A percentile compares a stretch with the other conserved stretches of the same genome.
These are phyloP conservation scores for Grapholita molesta DNA, from an alignment of 1,140 invertebrate species.

Conservation along the genomic window DNA sequence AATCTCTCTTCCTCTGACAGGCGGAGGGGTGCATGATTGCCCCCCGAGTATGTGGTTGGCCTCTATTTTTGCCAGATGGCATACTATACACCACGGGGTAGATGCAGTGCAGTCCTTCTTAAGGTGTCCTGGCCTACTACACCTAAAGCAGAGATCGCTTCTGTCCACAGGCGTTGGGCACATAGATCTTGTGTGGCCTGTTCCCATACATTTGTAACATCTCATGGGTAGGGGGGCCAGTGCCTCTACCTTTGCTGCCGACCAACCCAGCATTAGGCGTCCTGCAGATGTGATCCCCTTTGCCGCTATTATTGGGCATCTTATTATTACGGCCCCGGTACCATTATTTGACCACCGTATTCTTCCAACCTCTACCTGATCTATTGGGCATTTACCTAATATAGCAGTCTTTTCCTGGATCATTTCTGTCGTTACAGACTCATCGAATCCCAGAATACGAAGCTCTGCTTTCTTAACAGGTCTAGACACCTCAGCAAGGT, in stretches of 20 bases:
- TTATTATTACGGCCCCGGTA: neutral
- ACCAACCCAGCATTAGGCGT: neutral
- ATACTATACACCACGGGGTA: neutral
- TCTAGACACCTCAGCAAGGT: too few relatives aligned
- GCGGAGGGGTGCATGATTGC: neutral
- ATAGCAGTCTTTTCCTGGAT: too few relatives aligned
- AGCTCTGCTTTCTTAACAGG: too few relatives aligned
- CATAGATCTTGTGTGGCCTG: neutral
- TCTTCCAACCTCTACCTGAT: too few relatives aligned
- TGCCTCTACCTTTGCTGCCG: neutral
- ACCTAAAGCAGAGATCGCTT: neutral
- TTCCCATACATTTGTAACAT: neutral
- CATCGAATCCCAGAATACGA: too few relatives aligned
- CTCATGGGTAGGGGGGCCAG: neutral
- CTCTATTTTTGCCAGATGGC: neutral
- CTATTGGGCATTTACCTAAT: too few relatives aligned
- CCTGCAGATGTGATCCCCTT: neutral
- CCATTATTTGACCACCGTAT: too few relatives aligned
- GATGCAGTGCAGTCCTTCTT: neutral
- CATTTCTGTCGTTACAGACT: too few relatives aligned
- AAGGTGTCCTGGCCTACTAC: neutral
- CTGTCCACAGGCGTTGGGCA: neutral
- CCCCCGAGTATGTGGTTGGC: neutral
- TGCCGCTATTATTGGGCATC: neutral
- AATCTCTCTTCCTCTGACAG: neutral